A percentile compares a stretch with the other conserved stretches of the same genome.
phyloP scores from a whole-genome alignment of 2,888 invertebrate genomes.

The Xiphydria camelus region DNA sequence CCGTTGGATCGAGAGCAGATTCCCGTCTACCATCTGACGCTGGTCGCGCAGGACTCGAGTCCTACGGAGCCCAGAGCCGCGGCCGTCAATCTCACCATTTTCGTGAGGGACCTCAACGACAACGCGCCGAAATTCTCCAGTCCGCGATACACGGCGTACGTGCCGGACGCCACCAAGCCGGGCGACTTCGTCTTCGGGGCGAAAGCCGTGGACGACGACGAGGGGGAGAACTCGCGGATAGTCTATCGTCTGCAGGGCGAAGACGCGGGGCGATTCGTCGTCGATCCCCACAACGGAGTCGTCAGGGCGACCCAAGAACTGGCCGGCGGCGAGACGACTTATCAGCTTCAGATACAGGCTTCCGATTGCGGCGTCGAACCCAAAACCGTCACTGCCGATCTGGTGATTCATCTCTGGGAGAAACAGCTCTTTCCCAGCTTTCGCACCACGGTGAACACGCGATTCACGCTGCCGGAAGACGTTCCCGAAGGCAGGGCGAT shows the following conservation, averaged over 20 bases:
- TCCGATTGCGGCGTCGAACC: slow-evolving; percentile 76
- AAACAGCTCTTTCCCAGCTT: slow-evolving; percentile 81
- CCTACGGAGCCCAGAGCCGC: slow-evolving; percentile 82
- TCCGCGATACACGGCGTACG: slow-evolving; percentile 75
- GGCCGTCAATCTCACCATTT: slow-evolving; percentile 80
- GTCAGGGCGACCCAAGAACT: slow-evolving; percentile 77
- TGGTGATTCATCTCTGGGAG: slow-evolving; percentile 77
- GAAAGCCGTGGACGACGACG: slow-evolving; percentile 82
- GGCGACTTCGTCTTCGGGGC: slow-evolving; percentile 88
- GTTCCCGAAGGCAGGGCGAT: slow-evolving; percentile 76
- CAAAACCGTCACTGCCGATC: slow-evolving; percentile 72
- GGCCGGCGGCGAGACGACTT: slow-evolving; percentile 64
- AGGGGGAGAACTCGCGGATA: slow-evolving; percentile 80
- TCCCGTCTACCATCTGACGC: slow-evolving; percentile 75
- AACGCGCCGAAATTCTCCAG: slow-evolving; percentile 80
- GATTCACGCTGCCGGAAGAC: slow-evolving; percentile 80
- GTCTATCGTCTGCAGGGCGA: slow-evolving; percentile 77
- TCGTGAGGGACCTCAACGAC: slow-evolving; percentile 82
- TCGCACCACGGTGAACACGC: slow-evolving; percentile 69
- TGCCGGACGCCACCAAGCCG: slow-evolving; percentile 77
- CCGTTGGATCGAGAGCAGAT: slow-evolving; percentile 80
- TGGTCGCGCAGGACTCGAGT: slow-evolving; percentile 88
- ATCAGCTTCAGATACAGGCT: slow-evolving; percentile 76
- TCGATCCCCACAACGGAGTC: slow-evolving; percentile 83
- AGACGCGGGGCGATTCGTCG: slow-evolving; percentile 76